Base-by-base conservation (phyloP, 2,888 invertebrate species). In the Synanthedon andrenaeformis region DNA sequence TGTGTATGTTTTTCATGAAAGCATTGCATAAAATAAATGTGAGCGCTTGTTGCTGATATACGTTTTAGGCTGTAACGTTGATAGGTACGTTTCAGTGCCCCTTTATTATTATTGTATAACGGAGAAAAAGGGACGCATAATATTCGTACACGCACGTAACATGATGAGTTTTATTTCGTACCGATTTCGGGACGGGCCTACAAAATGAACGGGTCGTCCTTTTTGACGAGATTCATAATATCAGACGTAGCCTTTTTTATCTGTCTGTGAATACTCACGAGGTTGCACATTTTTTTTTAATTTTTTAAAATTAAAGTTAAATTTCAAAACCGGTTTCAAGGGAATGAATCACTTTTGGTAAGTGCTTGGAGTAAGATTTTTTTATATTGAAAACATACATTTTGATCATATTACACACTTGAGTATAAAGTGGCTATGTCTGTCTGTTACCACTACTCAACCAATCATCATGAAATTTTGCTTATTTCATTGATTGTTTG, bases 231-330 rank as follows among this genome's bases (percentile, higher is more conserved):
- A 60, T 64, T 65, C 64, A 60, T 67, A 45, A 45, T 45, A 66
- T 65, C 60, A 62, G 62, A 57, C 59, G 60, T 59, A 63, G 59
- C 59, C 64, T 62, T 67, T 65, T 59, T 61, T 63, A 63, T 62
- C 62, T 63, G 63, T 63, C 56, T 57, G 56, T 53, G 55, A 58
- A 54, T 45, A 45, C 45, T 13, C 14, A 45, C 35, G 35, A 35
- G 35, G 8, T 35, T 35, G 35, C 35, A 10, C 1, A 28, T 35
- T 35, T 28, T 35, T 35, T 5, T 23, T 23, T 23, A 5, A 23
- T 23, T 23, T 23, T 35, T 10, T 10, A 35, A 35, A 10, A 35
- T 35, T 35, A 10, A 35, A 35, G 10, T 35, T 35, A 8, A 35
- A 35, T 35, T 35, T 35, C 35, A 35, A 35, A 35, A 35, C 10